Evolutionary conservation across 2,888 invertebrate genomes (phyloP).

Genomic region (Pandemis heparana): DNA sequence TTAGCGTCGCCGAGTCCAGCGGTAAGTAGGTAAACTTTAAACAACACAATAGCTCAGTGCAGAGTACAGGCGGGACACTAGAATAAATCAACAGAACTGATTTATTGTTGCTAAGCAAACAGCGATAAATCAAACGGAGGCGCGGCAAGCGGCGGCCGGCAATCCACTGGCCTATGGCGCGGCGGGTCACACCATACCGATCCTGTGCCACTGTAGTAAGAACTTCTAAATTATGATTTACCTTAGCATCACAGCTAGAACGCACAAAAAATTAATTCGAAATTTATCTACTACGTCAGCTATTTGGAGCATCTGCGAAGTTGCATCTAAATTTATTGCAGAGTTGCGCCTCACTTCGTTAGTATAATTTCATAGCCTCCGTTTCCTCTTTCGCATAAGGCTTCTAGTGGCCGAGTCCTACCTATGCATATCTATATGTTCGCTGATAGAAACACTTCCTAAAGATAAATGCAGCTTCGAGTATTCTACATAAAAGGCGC

Average conservation of each 20-base stretch:
- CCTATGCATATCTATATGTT: too few relatives aligned
- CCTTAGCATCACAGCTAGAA: not conserved
- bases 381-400: slow-evolving; percentile 15
- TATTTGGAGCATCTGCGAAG: slow-evolving; percentile 35
- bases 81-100: slow-evolving; percentile 73
- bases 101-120: slow-evolving; percentile 72
- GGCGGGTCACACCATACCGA: not conserved
- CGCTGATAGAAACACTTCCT: too few relatives aligned
- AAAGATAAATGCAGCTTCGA: not conserved
- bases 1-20: not conserved
- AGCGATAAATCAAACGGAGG: slow-evolving; percentile 72
- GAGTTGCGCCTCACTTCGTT: slow-evolving; percentile 58
- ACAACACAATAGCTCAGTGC: slow-evolving; percentile 50
- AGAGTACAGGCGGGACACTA: slow-evolving; percentile 51
- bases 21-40: slow-evolving; percentile 28
- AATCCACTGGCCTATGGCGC: slow-evolving; percentile 32
- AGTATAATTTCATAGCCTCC: slow-evolving; percentile 61
- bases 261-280: not conserved
- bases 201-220: not conserved
- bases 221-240: not conserved
- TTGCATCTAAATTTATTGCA: slow-evolving; percentile 56
- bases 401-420: not conserved
- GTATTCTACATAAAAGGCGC: not conserved
- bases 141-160: slow-evolving; percentile 42
- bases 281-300: not conserved